Evolutionary conservation across 2,888 invertebrate species (phyloP).

Genomic region (Schizaphis graminum): DNA sequence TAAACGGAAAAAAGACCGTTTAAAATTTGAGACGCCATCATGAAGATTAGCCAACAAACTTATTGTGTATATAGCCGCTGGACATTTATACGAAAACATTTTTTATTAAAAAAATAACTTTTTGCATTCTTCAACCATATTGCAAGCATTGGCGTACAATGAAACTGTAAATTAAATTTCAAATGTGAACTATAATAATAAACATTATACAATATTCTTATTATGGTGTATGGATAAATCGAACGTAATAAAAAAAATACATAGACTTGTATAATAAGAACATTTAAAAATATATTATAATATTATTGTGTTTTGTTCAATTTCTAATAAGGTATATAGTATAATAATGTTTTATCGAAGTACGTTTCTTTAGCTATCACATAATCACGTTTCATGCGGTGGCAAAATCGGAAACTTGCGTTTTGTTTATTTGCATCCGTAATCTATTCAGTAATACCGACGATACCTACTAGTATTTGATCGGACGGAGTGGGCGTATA

Average conservation of each 20-base stretch:
- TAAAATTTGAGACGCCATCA: conserved; percentile 39
- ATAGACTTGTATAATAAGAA: not conserved
- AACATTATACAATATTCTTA: not conserved
- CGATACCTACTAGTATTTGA: conserved; percentile 26
- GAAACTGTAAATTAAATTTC: not conserved
- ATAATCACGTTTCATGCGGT: not conserved
- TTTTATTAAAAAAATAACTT: conserved; percentile 22
- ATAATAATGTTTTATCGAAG: not conserved
- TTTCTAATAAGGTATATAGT: not conserved
- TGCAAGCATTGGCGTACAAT: not conserved
- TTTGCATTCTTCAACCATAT: not conserved
- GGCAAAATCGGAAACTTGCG: not conserved
- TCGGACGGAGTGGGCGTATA: conserved; percentile 22
- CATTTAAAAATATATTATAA: not conserved
- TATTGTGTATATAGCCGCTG: not conserved
- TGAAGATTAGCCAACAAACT: not conserved
- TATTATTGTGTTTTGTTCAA: not conserved
- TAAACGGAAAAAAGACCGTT: not conserved
- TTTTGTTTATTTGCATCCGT: conserved; percentile 43
- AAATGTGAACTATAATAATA: not conserved
- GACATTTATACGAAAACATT: not conserved
- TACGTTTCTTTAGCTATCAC: not conserved
- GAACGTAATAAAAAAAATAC: not conserved
- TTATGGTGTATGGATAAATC: not conserved
- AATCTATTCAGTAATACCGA: not conserved